Evolutionary conservation across 2,113 vertebrate species (phyloP).

Genomic region (Motacilla tschutschensis): DNA sequence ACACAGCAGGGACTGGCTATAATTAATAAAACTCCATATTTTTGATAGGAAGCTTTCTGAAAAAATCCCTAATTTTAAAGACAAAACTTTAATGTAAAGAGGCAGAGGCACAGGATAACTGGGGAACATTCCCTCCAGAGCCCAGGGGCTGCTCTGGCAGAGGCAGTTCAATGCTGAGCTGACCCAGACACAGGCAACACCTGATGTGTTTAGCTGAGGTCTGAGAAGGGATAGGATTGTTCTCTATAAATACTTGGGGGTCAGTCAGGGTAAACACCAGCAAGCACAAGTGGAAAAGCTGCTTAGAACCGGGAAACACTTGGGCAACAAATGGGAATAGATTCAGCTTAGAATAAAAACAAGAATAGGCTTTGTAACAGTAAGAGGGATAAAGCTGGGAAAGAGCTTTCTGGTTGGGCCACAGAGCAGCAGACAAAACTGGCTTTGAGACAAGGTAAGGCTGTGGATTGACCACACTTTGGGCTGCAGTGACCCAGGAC

Average conservation of each 20-base stretch:
- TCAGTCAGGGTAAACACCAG: not conserved
- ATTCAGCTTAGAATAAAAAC: not conserved
- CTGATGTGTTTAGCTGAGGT: not conserved
- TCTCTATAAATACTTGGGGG: not conserved
- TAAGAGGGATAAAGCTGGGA: not conserved
- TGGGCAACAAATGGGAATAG: not conserved
- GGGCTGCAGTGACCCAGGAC: not conserved
- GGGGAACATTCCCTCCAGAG: not conserved
- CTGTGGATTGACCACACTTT: not conserved
- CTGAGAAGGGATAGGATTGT: not conserved
- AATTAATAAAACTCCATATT: not conserved
- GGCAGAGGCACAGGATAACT: not conserved
- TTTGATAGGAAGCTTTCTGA: not conserved
- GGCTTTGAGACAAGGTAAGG: not conserved
- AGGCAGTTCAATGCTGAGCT: not conserved
- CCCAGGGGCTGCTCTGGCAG: not conserved
- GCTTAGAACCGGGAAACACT: not conserved
- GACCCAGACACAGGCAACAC: not conserved
- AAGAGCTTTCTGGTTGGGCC: not conserved
- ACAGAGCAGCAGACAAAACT: not conserved
- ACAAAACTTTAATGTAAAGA: not conserved
- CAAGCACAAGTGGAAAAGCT: not conserved
- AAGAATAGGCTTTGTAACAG: not conserved
- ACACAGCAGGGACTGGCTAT: not conserved
- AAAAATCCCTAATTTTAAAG: not conserved